Percentiles rank a stretch among this genome's conserved stretches.
These are phyloP conservation scores for Spodoptera litura DNA, from an alignment of 1,140 invertebrate species.

Conservation along the genomic window DNA sequence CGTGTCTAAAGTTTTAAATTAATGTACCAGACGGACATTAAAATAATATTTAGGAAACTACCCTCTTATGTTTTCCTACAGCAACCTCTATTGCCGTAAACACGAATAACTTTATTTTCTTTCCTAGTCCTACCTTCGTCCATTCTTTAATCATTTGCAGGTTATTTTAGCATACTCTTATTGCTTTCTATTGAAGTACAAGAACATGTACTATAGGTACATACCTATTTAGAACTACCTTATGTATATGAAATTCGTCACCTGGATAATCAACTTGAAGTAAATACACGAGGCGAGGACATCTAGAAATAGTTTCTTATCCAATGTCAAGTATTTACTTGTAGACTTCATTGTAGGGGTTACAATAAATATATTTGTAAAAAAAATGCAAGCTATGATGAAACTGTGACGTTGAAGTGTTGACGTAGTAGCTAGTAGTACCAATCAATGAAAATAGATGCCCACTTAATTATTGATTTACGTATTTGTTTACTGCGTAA, in stretches of 20 bases:
- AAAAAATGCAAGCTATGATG: constrained; percentile 35
- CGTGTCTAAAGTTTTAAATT: no score
- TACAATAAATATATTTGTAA: constrained; percentile 30
- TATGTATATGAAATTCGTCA: constrained; percentile 10
- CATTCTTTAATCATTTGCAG: no score
- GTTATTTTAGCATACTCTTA: no score
- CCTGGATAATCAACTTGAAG: not conserved
- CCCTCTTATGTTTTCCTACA: no score
- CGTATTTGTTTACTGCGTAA: constrained; percentile 46
- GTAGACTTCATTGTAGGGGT: constrained; percentile 17
- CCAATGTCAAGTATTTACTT: constrained; percentile 56
- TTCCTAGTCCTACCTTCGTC: no score
- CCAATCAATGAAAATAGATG: not conserved
- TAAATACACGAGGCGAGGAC: constrained; percentile 41
- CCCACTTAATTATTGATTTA: constrained; percentile 47
- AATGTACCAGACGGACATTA: no score
- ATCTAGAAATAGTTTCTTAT: constrained; percentile 54
- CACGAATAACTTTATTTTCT: no score
- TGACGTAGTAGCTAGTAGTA: not conserved
- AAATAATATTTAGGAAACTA: no score
- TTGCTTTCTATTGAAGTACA: not conserved
- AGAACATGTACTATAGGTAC: not conserved
- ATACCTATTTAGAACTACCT: not conserved
- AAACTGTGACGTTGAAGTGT: constrained; percentile 48
- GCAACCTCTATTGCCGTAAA: no score